Base-by-base conservation (phyloP, 2,888 invertebrate species). In the Ophioninae sp. region DNA sequence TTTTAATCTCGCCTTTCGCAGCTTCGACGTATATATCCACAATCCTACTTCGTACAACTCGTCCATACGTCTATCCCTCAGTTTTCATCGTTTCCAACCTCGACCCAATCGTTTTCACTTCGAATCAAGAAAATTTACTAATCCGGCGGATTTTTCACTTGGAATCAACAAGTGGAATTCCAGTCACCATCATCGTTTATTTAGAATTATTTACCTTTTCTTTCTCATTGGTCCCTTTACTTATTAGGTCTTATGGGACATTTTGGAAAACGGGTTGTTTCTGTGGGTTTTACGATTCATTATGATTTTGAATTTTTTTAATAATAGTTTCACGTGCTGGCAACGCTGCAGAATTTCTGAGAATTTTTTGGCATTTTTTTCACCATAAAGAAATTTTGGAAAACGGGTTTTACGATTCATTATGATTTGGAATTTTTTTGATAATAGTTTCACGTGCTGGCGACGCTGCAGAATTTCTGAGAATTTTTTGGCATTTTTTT, bases 1-100 rank as follows among this genome's bases (percentile, higher is more conserved):
- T 90, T 91, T 92, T 92, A 92, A 92, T 92, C 92, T 92, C 90
- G 87, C 90, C n/a, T 89, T 89, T 79, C 71, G 84, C 81, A 74
- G 71, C 63, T 44, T 78, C 69, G 65, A 37, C 79, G 72, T 41
- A 65, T 72, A 39, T 72, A 65, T 64, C 65, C 64, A 39, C 79
- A 79, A 59, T 58, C 22, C 2, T 17, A 72, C 58, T 58, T 59
- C 22, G 37, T 37, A 78, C 37, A 37, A 37, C 17, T 23, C 9
- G 41, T 10, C 44, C 39, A 56, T 37, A 39, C 39, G 63, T 71
- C 17, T 39, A 39, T 63, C 22, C 44, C 44, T 22, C 51, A 37
- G 39, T 64, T 64, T 22, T 23, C 2, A 56, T 56, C 17, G 44
- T 20, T 37, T 30, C 30, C 5, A 13, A 22, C 63, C 63, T 30